Conservation (phyloP, 1,140 invertebrate genomes). For the Drosophila busckii region DNA sequence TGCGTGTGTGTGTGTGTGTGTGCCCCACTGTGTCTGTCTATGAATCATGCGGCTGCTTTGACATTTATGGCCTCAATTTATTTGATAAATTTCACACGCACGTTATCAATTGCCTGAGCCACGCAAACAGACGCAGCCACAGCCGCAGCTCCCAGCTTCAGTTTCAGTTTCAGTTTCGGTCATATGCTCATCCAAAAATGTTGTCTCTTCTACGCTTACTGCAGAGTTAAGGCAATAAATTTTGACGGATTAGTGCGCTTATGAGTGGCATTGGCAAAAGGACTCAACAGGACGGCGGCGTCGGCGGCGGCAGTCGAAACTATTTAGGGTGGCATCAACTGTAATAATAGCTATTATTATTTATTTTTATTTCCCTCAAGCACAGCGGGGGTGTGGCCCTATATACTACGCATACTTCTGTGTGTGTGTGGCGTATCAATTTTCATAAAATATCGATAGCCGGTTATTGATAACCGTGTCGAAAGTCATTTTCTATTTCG, state of each 20-base stretch:
- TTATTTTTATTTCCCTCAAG: conserved; percentile 61
- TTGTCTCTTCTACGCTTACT: conserved; percentile 19
- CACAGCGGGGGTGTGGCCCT: conserved; percentile 8
- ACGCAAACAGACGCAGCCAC: too few relatives aligned
- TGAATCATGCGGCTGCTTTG: conserved; percentile 70
- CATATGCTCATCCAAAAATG: background rate
- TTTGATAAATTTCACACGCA: conserved; percentile 77
- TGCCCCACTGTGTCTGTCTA: conserved; percentile 21
- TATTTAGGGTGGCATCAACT: conserved; percentile 66
- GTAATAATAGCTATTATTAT: conserved; percentile 74
- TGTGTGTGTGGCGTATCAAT: conserved; percentile 56
- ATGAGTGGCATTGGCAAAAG: conserved; percentile 58
- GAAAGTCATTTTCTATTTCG: conserved; percentile 68
- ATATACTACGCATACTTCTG: background rate
- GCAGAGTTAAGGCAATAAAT: conserved; percentile 69
- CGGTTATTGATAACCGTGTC: conserved; percentile 71
- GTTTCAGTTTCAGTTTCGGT: conserved; percentile 3
- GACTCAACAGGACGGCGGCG: conserved; percentile 15
- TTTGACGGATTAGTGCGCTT: conserved; percentile 75
- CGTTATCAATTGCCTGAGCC: conserved; percentile 73
- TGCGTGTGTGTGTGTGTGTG: background rate
- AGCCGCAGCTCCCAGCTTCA: conserved; percentile 2
- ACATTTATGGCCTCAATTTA: conserved; percentile 76
- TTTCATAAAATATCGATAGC: conserved; percentile 76
- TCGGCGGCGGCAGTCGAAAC: conserved; percentile 38